Evolutionary conservation across 2,797 vertebrate genomes (phyloP), one percentile per base, ranked within the genome.

Genomic region (Luscinia megarhynchos): DNA sequence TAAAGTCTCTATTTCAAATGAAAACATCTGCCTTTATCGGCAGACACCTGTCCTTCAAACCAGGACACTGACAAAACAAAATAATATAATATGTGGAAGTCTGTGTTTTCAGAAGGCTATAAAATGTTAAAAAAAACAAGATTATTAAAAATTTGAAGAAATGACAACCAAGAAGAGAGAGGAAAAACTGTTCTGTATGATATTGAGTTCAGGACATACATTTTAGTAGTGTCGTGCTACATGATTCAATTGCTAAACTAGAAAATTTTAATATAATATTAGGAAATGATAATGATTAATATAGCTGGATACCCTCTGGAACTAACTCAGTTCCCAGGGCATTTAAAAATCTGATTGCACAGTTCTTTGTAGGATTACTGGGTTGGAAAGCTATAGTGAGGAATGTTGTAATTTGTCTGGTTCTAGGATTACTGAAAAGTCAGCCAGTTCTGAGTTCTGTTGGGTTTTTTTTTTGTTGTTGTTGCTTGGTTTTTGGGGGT

Each of bases 261-360:
- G 93, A 75, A 87, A 89, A 80, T 90, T 78, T 92, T 95, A 94
- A 95, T 94, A 89, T 76, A 95, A 87, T 84, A 94, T 94, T 95
- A 92, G 92, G 84, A 93, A 93, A 95, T 95, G 83, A 80, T 92
- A 84, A 74, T 93, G 89, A 92, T 92, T 77, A 93, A 95, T 94
- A 93, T 84, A 80, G 87, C 75, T 92, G 81, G 89, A 72, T 95
- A 70, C 93, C 92, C 89, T 95, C 78, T 95, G 92, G 81, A 92
- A 95, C 92, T 90, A 95, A 80, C 81, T 95, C 57, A 77, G 63
- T 70, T 95, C 86, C 90, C 89, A 90, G 43, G 78, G 57, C 78
- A 95, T 90, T 95, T 94, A 89, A 89, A 89, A 92, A 90, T 95
- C 86, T 92, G 89, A 94, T 90, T 84, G 78, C 62, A 76, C 38